Conservation (phyloP, 2,888 invertebrate species). For the Spatulosminthurus flaviceps region DNA sequence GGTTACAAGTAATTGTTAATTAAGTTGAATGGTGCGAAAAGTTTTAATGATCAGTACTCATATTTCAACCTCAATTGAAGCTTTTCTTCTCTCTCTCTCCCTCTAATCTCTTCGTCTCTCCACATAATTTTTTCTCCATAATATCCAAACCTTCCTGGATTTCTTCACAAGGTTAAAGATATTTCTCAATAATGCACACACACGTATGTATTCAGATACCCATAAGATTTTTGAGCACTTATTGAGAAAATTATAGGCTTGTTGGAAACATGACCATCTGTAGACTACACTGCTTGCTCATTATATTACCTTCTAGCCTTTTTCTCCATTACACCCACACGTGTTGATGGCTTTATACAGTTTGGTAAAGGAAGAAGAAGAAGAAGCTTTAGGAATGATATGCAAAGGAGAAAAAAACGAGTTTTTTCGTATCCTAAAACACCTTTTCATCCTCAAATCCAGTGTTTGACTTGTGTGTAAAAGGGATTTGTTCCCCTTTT, state of each 20-base stretch:
- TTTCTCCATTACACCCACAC: neutral
- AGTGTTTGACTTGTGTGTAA: neutral
- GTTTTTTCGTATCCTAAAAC: neutral
- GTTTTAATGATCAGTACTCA: neutral
- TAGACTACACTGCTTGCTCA: slow-evolving; percentile 9
- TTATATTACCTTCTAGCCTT: neutral
- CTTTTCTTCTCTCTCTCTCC: neutral
- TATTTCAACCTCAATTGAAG: neutral
- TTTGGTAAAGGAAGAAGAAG: too few relatives aligned
- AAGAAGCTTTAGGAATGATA: too few relatives aligned
- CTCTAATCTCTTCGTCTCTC: neutral
- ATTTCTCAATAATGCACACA: neutral
- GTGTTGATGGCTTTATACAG: neutral
- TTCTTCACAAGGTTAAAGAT: too few relatives aligned
- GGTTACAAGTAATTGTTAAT: slow-evolving; percentile 10
- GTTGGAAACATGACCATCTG: neutral
- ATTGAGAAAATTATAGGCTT: slow-evolving; percentile 5
- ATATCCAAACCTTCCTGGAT: neutral
- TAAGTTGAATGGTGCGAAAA: slow-evolving; percentile 5
- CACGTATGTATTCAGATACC: too few relatives aligned
- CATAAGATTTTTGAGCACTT: neutral
- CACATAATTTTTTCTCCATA: neutral
- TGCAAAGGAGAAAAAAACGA: too few relatives aligned
- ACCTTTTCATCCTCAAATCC: neutral
- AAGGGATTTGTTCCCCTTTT: neutral